phyloP scores from a whole-genome alignment of 2,797 vertebrate genomes.

The Octomys mimax region DNA sequence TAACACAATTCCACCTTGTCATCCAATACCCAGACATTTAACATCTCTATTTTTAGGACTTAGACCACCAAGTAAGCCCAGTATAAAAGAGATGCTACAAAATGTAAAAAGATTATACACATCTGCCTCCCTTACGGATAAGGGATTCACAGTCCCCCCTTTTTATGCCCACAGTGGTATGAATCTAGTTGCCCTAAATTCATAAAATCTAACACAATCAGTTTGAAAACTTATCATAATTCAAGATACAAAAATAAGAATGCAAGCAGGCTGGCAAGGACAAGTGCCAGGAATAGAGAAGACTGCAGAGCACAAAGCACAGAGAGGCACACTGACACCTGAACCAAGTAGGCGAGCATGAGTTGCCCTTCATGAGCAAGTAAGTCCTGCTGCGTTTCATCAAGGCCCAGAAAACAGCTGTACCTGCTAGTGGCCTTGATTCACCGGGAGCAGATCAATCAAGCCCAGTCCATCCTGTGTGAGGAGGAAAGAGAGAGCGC shows the following conservation, averaged over 20 bases:
- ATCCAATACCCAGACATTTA: neutral
- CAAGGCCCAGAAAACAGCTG: neutral
- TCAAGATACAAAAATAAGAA: neutral
- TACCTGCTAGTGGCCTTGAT: neutral
- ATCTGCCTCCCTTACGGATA: neutral
- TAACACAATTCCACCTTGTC: neutral
- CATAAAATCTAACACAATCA: neutral
- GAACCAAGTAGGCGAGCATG: rapidly evolving
- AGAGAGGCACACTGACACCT: neutral
- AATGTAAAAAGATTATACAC: neutral
- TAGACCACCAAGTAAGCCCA: neutral
- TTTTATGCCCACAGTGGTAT: neutral
- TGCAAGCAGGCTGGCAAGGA: neutral
- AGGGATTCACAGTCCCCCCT: neutral
- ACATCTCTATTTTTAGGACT: neutral
- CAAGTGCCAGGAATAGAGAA: neutral
- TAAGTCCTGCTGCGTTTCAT: neutral
- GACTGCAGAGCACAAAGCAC: neutral
- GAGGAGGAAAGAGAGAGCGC: neutral
- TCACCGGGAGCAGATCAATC: neutral
- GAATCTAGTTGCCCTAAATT: neutral
- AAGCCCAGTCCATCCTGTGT: neutral
- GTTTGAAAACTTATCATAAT: neutral
- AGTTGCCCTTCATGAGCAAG: neutral
- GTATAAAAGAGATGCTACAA: neutral